These are phyloP conservation scores for Benitochromis conjunctus DNA, from an alignment of 2,113 vertebrate species.

Conservation along the genomic window DNA sequence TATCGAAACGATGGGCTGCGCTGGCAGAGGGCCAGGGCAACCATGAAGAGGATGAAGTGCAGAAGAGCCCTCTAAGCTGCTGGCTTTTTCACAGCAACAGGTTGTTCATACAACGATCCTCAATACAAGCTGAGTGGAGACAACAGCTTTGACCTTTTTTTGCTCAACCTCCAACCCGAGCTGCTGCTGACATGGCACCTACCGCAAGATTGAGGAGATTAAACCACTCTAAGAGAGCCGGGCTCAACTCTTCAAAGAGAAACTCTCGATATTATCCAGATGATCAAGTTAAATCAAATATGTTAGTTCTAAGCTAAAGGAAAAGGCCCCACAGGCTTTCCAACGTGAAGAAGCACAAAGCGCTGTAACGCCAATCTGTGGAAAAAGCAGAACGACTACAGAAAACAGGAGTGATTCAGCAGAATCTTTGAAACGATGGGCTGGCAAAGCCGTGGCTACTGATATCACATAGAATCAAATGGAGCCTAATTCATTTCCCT, in stretches of 20 bases:
- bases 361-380: slow-evolving; percentile 15
- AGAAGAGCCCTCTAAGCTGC: slow-evolving; percentile 31
- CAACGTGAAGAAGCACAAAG: slow-evolving; percentile 34
- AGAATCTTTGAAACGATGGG: slow-evolving; percentile 50
- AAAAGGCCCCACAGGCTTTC: slow-evolving; percentile 29
- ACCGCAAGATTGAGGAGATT: slow-evolving; percentile 56
- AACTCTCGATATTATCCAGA: slow-evolving; percentile 38
- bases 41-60: slow-evolving; percentile 51
- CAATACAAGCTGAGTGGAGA: slow-evolving; percentile 54
- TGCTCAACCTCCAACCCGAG: slow-evolving; percentile 38
- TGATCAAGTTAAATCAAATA: slow-evolving; percentile 56
- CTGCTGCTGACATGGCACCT: slow-evolving; percentile 57
- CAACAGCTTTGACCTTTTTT: slow-evolving; percentile 54
- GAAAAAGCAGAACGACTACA: slow-evolving; percentile 1
- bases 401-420: slow-evolving; percentile 68
- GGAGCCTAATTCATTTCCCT: slow-evolving; percentile 72
- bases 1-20: slow-evolving; percentile 69
- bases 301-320: slow-evolving; percentile 42
- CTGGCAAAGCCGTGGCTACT: slow-evolving; percentile 33
- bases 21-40: slow-evolving; percentile 62
- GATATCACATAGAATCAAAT: slow-evolving; percentile 71
- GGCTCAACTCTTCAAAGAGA: slow-evolving; percentile 58
- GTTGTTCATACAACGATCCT: slow-evolving; percentile 47
- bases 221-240: slow-evolving; percentile 27
- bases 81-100: slow-evolving; percentile 47